These are phyloP conservation scores for Andricus grossulariae DNA, from an alignment of 1,140 invertebrate genomes.

Conservation along the genomic window DNA sequence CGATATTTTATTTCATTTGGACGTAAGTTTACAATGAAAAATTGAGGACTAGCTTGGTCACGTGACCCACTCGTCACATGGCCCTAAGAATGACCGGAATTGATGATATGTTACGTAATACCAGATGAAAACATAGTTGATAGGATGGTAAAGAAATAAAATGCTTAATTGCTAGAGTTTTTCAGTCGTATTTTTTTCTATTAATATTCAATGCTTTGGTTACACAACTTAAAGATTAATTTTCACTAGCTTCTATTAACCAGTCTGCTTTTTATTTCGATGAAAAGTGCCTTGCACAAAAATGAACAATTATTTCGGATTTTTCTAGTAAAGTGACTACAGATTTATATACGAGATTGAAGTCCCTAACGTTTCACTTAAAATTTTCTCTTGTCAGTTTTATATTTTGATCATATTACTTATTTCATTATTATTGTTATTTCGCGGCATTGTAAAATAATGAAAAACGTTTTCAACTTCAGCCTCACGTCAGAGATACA, in stretches of 20 bases:
- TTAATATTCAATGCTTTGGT: background rate
- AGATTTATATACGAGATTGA: background rate
- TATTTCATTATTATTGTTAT: background rate
- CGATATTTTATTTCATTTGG: no score
- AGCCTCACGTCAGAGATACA: no score
- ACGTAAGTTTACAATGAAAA: no score
- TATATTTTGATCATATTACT: background rate
- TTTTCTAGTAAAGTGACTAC: background rate
- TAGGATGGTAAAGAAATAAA: background rate
- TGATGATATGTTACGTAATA: no score
- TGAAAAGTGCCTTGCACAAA: background rate
- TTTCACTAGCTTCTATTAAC: slow-evolving; percentile 1
- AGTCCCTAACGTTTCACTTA: background rate
- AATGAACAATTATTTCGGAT: background rate
- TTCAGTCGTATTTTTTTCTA: background rate
- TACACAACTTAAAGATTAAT: slow-evolving; percentile 8
- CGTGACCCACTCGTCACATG: no score
- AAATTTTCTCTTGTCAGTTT: background rate
- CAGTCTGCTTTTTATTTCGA: background rate
- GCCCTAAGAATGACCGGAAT: no score
- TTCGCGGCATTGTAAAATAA: no score
- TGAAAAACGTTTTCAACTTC: no score
- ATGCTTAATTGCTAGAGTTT: background rate
- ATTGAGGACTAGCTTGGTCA: no score
- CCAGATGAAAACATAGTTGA: no score